These are phyloP conservation scores for Grapholita molesta DNA, from an alignment of 1,140 invertebrate genomes.

Conservation along the genomic window DNA sequence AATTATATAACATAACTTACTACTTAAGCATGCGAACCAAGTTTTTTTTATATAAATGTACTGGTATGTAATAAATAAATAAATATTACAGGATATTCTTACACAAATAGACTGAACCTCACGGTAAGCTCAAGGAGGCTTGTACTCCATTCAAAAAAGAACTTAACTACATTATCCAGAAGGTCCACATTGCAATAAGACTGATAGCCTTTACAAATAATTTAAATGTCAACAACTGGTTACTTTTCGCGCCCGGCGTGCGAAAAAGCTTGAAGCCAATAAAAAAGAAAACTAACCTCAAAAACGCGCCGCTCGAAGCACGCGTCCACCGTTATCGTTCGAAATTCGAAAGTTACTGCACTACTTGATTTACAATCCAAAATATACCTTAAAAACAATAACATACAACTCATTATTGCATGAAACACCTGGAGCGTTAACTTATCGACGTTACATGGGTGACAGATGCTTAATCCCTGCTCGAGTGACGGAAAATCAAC, in stretches of 20 bases:
- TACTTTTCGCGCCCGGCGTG: neutral
- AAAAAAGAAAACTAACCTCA: conserved; percentile 10
- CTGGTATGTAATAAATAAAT: too few relatives aligned
- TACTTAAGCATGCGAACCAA: too few relatives aligned
- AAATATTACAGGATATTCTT: too few relatives aligned
- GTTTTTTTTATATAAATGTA: too few relatives aligned
- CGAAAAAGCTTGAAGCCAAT: neutral
- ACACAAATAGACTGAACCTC: too few relatives aligned
- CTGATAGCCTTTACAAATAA: neutral
- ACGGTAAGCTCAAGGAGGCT: too few relatives aligned
- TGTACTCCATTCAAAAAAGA: neutral
- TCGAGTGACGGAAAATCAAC: neutral
- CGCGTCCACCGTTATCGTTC: conserved; percentile 8
- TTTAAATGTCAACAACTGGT: neutral
- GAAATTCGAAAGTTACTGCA: conserved; percentile 17
- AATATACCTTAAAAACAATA: neutral
- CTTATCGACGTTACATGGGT: neutral
- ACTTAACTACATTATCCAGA: neutral
- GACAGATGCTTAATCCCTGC: neutral
- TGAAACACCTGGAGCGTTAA: neutral
- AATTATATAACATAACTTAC: too few relatives aligned
- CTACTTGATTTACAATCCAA: neutral
- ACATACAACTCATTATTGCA: neutral
- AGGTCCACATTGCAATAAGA: neutral
- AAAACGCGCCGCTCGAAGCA: neutral